Evolutionary conservation across 1,140 invertebrate genomes (phyloP), one percentile per base, ranked within the genome.

Genomic region (Idris sp.): DNA sequence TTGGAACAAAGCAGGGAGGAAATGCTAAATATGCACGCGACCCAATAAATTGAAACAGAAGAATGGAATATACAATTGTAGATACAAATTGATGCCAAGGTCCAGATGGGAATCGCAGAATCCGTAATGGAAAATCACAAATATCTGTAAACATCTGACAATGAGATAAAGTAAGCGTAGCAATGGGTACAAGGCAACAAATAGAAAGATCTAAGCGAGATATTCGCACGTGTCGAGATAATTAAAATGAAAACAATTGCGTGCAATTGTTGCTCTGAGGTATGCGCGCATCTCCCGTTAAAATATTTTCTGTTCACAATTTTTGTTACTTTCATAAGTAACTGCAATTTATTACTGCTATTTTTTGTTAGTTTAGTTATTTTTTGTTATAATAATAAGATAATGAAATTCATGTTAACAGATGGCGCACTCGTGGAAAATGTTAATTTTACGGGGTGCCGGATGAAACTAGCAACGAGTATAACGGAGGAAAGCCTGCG

Each of bases 101-200:
- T 74, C 71, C 71, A 74, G 71, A 74, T 74, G 71, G 53, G 56
- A 74, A 74, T 74, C 72, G 72, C 72, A 75, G 72, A 75, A 75
- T 75, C 72, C 72, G 64, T 36, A 68, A 64, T 75, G 72, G 64
- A 75, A 75, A 75, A 75, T 75, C 72, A 62, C 56, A 67, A 75
- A 75, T 69, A 75, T 75, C 72, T 68, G 58, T 51, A 30, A 36
- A 48, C 72, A 69, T 75, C 72, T 68, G 64, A 75, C 64, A 75
- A 75, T 75, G 72, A 75, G 72, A 75, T 75, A 75, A 75, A 69
- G 72, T 75, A 75, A 74, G 72, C 72, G 72, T 74, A 74, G 72
- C 72, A 74, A 68, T 64, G 72, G 62, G 72, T 56, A 74, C 72
- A 68, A 74, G 72, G 72, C 58, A 68, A 74, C 72, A 68, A 74